These are phyloP conservation scores for Clarias pachynema DNA, from an alignment of 2,797 vertebrate genomes.

Conservation along the genomic window DNA sequence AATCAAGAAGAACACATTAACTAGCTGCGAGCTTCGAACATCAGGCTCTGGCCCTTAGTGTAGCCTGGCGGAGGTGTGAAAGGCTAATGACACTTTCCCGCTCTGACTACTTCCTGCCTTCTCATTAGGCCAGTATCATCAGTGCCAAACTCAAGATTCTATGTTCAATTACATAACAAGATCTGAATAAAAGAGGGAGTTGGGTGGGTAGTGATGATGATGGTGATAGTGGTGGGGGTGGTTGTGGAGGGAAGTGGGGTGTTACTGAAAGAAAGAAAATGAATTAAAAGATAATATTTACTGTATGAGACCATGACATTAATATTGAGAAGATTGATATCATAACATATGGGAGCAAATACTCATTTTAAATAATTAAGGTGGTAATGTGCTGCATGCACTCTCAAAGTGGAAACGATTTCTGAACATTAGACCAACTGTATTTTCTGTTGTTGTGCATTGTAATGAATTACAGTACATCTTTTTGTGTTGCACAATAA, in stretches of 20 bases:
- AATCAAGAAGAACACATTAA: slow-evolving; percentile 36
- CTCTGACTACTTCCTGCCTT: slow-evolving; percentile 38
- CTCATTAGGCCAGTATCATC: slow-evolving; percentile 44
- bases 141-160: slow-evolving; percentile 28
- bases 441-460: neutral
- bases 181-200: neutral
- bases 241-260: neutral
- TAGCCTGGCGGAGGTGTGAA: slow-evolving; percentile 36
- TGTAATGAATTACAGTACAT: neutral
- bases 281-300: neutral
- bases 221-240: neutral
- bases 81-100: slow-evolving; percentile 41
- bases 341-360: neutral
- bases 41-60: slow-evolving; percentile 36
- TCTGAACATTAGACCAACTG: neutral
- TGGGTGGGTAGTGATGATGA: neutral
- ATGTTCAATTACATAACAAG: slow-evolving; percentile 25
- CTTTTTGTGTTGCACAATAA: neutral
- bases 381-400: no score
- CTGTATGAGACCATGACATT: neutral
- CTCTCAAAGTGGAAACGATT: neutral
- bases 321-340: neutral
- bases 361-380: neutral
- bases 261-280: neutral
- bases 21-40: slow-evolving; percentile 11